Evolutionary conservation across 2,113 vertebrate species (phyloP).

Genomic region (Furnarius figulus): DNA sequence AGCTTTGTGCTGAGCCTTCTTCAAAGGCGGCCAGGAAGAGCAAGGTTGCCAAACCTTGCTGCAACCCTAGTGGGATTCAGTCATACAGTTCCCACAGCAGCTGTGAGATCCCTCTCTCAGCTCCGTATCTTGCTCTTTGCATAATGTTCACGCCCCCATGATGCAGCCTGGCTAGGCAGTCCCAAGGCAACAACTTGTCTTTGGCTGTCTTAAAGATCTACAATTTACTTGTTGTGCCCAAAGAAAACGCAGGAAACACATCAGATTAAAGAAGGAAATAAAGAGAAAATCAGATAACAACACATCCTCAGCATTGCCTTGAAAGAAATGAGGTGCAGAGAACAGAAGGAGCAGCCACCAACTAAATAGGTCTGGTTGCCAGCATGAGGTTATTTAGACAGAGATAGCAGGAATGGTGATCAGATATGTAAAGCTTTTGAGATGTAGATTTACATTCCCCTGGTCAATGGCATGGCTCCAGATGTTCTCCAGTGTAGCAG

Average conservation of each 20-base stretch:
- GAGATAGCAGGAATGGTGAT: not conserved
- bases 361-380: not conserved
- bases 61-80: not conserved
- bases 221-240: not conserved
- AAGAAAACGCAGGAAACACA: not conserved
- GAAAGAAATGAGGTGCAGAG: not conserved
- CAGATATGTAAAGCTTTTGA: conserved; percentile 13
- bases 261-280: not conserved
- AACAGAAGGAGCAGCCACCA: not conserved
- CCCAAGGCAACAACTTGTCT: not conserved
- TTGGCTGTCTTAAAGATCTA: not conserved
- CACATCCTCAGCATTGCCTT: not conserved
- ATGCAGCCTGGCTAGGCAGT: not conserved
- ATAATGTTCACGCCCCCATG: not conserved
- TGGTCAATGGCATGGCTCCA: not conserved
- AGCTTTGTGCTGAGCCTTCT: not conserved
- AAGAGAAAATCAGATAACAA: not conserved
- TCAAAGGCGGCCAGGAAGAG: not conserved
- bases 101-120: not conserved
- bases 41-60: not conserved
- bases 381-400: not conserved
- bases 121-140: not conserved
- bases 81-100: not conserved
- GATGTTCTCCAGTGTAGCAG: not conserved
- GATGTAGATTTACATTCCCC: not conserved